Base-by-base conservation (phyloP, 1,140 invertebrate genomes). In the Penaeus indicus region DNA sequence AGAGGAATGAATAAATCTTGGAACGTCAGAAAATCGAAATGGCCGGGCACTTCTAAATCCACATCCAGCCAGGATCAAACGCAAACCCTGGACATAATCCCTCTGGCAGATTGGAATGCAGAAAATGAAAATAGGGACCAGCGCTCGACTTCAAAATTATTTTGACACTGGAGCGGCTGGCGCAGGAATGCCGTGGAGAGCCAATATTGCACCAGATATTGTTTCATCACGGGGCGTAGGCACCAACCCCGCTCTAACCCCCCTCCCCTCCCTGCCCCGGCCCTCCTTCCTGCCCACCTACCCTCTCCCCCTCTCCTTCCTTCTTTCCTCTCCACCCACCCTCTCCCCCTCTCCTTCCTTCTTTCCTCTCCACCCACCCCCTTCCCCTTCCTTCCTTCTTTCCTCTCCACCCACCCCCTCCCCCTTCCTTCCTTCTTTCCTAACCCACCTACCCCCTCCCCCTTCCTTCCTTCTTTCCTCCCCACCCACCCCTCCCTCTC, bases 111-210 rank as follows among this genome's bases (percentile, higher is more conserved):
- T 88, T 88, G 86, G 86, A 88, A 88, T 88, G 86, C 86, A 88
- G 86, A 88, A 88, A 88, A 88, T 88, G 86, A 88, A 88, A 88
- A 88, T 88, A 88, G 86, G 86, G 86, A 84, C 80, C 81, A 72
- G 81, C 86, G 83, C 86, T 88, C 86, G 86, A 88, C 86, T 88
- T 88, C 86, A 88, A 88, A 88, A 88, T 88, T 88, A 88, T 88
- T 88, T 83, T 88, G 86, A 88, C 86, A 88, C 86, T 83, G 86
- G 86, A 88, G 86, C 86, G 86, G 86, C 81, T 88, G 86, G 86
- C 84, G 80, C 82, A 88, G 86, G 86, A 88, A 88, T 88, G 86
- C 86, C 86, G 86, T 88, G 81, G 86, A 88, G 86, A 78, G 86
- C 86, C 86, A 88, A 88, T 88, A 88, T 88, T 88, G 86, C 86